Percentiles rank a stretch among this genome's conserved stretches.
These are phyloP conservation scores for Harpegnathos saltator DNA, from an alignment of 1,140 invertebrate species.

Conservation along the genomic window DNA sequence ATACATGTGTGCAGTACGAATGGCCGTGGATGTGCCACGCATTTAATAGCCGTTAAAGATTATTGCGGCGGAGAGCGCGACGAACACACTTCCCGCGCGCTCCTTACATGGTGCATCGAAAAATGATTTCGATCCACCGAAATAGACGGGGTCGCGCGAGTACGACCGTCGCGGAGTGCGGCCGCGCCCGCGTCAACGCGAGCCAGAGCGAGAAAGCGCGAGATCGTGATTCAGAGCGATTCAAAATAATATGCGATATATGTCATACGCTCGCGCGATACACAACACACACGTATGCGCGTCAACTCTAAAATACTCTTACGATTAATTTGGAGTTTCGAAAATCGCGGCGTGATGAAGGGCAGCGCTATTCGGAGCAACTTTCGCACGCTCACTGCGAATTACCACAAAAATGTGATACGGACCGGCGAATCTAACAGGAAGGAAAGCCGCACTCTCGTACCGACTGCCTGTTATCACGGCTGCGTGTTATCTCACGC, in stretches of 20 bases:
- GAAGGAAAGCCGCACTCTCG: too few species aligned
- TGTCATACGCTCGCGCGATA: neutral
- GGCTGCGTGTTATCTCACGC: constrained; percentile 4
- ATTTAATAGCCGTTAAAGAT: constrained; percentile 72
- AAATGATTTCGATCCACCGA: constrained; percentile 71
- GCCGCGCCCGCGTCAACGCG: constrained; percentile 49
- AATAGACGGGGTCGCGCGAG: constrained; percentile 63
- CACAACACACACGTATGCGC: neutral
- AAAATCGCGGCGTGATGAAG: neutral
- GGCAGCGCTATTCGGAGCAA: neutral
- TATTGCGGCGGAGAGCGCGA: constrained; percentile 21
- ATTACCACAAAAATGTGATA: neutral
- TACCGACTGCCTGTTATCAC: neutral
- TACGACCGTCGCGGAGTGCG: neutral
- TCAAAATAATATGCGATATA: constrained; percentile 21
- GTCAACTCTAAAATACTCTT: neutral
- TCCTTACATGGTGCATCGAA: constrained; percentile 66
- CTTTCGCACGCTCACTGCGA: neutral
- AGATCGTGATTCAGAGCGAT: constrained; percentile 42
- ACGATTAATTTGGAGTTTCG: neutral
- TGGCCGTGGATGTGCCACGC: too few species aligned
- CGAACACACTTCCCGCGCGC: constrained; percentile 45
- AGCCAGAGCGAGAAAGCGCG: constrained; percentile 57
- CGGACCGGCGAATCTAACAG: neutral
- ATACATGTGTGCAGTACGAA: neutral